Percentiles rank a stretch among this genome's conserved stretches.
phyloP scores from a whole-genome alignment of 2,888 invertebrate genomes.

The Xanthorhoe designata region DNA sequence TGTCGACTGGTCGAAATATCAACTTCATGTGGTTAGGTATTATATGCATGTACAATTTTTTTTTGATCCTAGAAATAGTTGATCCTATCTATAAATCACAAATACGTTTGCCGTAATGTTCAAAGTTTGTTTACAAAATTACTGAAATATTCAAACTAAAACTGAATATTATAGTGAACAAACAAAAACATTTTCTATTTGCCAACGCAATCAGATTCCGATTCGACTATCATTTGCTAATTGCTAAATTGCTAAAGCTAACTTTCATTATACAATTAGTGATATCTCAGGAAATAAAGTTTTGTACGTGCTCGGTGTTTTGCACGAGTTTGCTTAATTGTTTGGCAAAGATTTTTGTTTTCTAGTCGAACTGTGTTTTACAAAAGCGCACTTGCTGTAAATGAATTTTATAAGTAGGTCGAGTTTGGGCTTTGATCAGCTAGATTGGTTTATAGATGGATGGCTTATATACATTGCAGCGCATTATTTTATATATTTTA shows the following conservation, averaged over 20 bases:
- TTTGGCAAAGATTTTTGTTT: conserved; percentile 21
- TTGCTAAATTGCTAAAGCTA: conserved; percentile 40
- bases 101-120: no score
- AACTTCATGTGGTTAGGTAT: no score
- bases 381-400: neutral
- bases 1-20: no score
- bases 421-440: neutral
- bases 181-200: conserved; percentile 26
- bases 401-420: neutral
- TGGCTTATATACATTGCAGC: no score
- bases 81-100: no score
- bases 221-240: conserved; percentile 44
- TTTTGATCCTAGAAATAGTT: no score
- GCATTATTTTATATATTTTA: no score
- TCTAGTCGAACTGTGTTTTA: conserved; percentile 4
- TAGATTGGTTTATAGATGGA: neutral
- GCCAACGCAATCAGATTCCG: conserved; percentile 40
- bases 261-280: conserved; percentile 45
- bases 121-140: neutral
- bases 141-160: neutral
- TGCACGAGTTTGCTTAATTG: conserved; percentile 26
- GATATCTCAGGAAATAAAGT: conserved; percentile 38
- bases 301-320: conserved; percentile 36
- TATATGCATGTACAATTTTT: no score
- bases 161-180: neutral